Base-by-base conservation (phyloP, 2,113 vertebrate genomes). In the Cathartes aura region DNA sequence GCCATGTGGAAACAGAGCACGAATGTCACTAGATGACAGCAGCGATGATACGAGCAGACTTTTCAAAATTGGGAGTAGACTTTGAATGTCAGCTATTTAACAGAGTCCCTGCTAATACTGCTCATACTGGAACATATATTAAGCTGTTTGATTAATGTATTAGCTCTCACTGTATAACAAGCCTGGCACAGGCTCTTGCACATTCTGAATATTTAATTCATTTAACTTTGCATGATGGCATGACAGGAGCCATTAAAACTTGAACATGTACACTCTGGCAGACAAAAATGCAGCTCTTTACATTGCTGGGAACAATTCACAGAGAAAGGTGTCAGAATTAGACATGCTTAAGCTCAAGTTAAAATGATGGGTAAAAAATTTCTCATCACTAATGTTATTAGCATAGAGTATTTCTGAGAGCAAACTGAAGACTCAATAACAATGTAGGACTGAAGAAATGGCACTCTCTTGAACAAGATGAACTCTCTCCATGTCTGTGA, bases 131-230 rank as follows among this genome's bases (percentile, higher is more conserved):
- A 92, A 95, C 48, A 86, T 79, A 85, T n/a, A 93, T 94, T 92
- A 95, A 91, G 88, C 75, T 92, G 55, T 89, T 93, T 94, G 92
- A 94, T 95, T 96, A 97, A 93, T 94, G 67, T 90, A 93, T 96
- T 92, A 88, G 63, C 79, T 93, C 75, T 94, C 74, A 90, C 78
- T 81, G 53, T 47, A 20, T 88, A 93, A 96, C 85, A 93, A 96
- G 71, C 78, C 67, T 90, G 66, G 56, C 58, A 64, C 1, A 2
- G 90, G 67, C 53, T 53, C 80, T 73, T 81, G 80, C 71, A 87
- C 82, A 86, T 82, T 94, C 71, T 94, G 79, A 93, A 92, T 96
- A 93, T 86, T 92, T 96, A 95, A 88, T 95, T 86, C 48, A 75
- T 93, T 95, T 94, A 89, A 90, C 85, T 90, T 72, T 92, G 71